Conservation (phyloP, 2,888 invertebrate species). For the Leptopilina drosophilae region DNA sequence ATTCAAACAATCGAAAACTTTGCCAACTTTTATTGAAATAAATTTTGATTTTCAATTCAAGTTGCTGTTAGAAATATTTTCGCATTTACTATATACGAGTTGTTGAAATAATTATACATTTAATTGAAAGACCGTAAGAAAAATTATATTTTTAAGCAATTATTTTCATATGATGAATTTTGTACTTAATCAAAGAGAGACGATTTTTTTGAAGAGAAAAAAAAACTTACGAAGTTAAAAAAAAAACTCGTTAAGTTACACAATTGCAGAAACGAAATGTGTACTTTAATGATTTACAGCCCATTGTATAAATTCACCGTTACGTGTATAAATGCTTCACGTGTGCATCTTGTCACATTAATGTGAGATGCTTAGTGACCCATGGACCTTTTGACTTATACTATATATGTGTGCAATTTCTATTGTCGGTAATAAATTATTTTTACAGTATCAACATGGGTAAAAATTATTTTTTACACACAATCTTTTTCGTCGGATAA, state of each 20-base stretch:
- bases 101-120: too few relatives aligned
- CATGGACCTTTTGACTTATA: neutral
- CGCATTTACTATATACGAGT: too few relatives aligned
- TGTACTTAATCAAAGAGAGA: too few relatives aligned
- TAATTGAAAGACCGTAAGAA: too few relatives aligned
- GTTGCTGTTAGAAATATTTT: too few relatives aligned
- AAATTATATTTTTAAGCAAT: too few relatives aligned
- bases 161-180: too few relatives aligned
- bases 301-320: constrained; percentile 17
- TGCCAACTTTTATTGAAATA: too few relatives aligned
- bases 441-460: neutral
- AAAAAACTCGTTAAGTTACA: neutral
- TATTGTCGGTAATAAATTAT: constrained; percentile 18
- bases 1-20: too few relatives aligned
- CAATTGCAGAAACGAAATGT: constrained; percentile 12
- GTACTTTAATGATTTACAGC: constrained; percentile 34
- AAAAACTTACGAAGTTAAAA: neutral
- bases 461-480: neutral
- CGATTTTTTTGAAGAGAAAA: too few relatives aligned
- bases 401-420: neutral
- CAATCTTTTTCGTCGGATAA: constrained; percentile 2
- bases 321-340: neutral
- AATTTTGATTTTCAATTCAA: too few relatives aligned
- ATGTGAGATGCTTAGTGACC: constrained; percentile 27
- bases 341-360: constrained; percentile 29